A percentile compares a stretch with the other conserved stretches of the same genome.
Evolutionary conservation across 2,113 vertebrate species (phyloP).

Genomic region (Tichodroma muraria): DNA sequence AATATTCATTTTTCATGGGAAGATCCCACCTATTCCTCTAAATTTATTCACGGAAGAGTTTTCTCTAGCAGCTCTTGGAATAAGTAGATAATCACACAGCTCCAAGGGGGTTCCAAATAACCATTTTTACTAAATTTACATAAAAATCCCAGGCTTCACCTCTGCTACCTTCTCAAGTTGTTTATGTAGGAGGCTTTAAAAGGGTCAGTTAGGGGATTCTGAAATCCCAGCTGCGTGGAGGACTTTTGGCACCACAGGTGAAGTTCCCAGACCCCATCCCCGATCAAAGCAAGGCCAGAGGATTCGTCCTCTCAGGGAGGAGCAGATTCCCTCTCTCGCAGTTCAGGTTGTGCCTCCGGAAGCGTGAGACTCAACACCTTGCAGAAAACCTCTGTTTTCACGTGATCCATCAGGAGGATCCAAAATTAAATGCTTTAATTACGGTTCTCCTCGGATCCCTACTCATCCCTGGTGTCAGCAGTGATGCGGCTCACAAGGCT

Average conservation of each 20-base stretch:
- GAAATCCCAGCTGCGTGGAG: not conserved
- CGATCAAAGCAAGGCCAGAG: not conserved
- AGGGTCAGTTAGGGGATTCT: not conserved
- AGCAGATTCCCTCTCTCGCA: not conserved
- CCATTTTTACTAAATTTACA: not conserved
- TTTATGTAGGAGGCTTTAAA: not conserved
- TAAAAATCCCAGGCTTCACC: not conserved
- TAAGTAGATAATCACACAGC: not conserved
- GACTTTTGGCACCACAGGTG: not conserved
- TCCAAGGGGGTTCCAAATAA: not conserved
- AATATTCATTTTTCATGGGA: not conserved
- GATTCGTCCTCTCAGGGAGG: not conserved
- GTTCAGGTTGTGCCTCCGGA: not conserved
- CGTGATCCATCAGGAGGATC: not conserved
- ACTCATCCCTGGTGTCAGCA: not conserved
- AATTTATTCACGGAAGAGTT: not conserved
- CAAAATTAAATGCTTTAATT: not conserved
- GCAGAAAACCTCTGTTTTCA: not conserved
- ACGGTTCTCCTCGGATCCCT: not conserved
- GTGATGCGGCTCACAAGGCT: not conserved
- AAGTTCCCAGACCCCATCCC: not conserved
- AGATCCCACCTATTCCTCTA: not conserved
- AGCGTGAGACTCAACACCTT: not conserved
- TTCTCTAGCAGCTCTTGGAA: not conserved
- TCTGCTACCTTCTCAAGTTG: not conserved